Percentiles rank a stretch among this genome's conserved stretches.
Conservation (phyloP, 1,140 invertebrate species). For the Plectrocnemia conspersa region DNA sequence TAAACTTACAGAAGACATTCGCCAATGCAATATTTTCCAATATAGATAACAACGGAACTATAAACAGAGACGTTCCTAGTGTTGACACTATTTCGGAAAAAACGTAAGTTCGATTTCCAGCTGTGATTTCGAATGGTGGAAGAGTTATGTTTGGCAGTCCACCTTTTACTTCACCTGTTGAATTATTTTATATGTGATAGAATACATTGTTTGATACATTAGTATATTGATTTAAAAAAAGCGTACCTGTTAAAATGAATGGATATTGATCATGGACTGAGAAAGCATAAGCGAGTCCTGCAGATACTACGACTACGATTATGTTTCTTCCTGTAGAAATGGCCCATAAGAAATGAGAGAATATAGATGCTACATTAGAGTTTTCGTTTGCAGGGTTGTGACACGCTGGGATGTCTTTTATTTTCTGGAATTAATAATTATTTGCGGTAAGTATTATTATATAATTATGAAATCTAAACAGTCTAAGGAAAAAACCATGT, state of each 20-base stretch:
- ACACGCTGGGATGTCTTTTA: constrained; percentile 61
- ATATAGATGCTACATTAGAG: constrained; percentile 42
- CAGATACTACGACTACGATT: constrained; percentile 67
- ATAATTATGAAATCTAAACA: neutral
- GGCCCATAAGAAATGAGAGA: constrained; percentile 62
- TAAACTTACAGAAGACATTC: constrained; percentile 73
- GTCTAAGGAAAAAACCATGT: neutral
- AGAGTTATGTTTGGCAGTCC: constrained; percentile 60
- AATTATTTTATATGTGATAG: constrained; percentile 1
- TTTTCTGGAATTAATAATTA: constrained; percentile 55
- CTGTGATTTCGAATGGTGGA: constrained; percentile 60
- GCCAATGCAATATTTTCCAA: constrained; percentile 76
- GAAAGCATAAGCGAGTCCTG: constrained; percentile 60
- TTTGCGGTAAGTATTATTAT: constrained; percentile 1
- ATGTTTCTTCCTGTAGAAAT: constrained; percentile 74
- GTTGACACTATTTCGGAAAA: constrained; percentile 64
- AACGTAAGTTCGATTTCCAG: constrained; percentile 62
- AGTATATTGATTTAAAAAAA: neutral
- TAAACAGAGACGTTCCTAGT: constrained; percentile 68
- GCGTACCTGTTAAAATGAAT: constrained; percentile 63
- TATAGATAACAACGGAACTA: constrained; percentile 74
- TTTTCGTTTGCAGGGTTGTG: constrained; percentile 41
- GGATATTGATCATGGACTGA: constrained; percentile 57
- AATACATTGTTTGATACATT: neutral
- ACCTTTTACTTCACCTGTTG: constrained; percentile 59